Percentiles rank a stretch among this genome's conserved stretches.
Evolutionary conservation across 64 coral and sea anemone species (phyloP).

Genomic region (Catalaphyllia jardinei): DNA sequence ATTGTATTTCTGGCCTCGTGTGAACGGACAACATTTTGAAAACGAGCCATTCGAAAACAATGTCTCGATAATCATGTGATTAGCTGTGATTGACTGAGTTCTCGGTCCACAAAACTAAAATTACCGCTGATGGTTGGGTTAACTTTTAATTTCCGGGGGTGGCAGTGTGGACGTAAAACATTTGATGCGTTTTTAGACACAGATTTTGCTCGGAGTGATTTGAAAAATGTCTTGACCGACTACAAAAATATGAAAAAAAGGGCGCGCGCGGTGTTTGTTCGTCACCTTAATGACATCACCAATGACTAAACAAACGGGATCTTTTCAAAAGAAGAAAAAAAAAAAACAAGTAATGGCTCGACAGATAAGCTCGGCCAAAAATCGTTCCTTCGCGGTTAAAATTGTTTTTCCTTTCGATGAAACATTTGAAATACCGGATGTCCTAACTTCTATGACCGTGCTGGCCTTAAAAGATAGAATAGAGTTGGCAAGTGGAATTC

Average conservation of each 20-base stretch:
- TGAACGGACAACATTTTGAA: no score
- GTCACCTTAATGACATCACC: neutral
- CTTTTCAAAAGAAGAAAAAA: neutral
- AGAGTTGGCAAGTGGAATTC: constrained; percentile 36
- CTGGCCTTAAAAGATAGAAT: constrained; percentile 38
- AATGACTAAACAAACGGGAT: neutral
- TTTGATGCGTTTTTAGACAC: no score
- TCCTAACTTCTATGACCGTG: constrained; percentile 21
- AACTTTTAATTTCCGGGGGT: no score
- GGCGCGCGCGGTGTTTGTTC: neutral
- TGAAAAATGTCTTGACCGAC: no score
- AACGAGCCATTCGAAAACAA: no score
- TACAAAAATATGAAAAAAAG: neutral
- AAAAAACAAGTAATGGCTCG: neutral
- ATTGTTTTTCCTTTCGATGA: constrained; percentile 43
- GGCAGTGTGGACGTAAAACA: no score
- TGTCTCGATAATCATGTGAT: no score
- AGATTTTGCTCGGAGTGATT: no score
- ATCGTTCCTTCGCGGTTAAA: constrained; percentile 16
- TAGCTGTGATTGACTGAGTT: no score
- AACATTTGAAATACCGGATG: constrained; percentile 19
- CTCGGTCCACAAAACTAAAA: no score
- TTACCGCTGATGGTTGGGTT: no score
- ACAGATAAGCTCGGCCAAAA: neutral
- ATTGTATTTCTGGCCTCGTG: no score